A percentile compares a stretch with the other conserved stretches of the same genome.
Conservation (phyloP, 1,140 invertebrate genomes). For the Micrasema longulum region DNA sequence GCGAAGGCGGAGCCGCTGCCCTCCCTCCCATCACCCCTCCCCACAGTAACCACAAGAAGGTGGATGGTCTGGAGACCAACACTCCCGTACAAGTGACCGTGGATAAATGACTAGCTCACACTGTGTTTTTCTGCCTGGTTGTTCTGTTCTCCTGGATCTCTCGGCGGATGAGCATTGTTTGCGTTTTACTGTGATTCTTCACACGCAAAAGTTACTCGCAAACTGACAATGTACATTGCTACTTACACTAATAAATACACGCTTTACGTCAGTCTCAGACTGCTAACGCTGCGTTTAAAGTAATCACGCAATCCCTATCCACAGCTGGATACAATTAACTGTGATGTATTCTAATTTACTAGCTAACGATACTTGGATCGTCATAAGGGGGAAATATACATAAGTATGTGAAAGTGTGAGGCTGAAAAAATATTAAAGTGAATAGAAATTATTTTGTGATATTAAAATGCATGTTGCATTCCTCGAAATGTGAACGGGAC, state of each 20-base stretch:
- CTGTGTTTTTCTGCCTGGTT: conserved; percentile 25
- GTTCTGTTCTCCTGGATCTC: conserved; percentile 30
- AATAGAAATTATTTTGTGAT: conserved; percentile 1
- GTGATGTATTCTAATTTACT: too few relatives aligned
- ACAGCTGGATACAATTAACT: too few relatives aligned
- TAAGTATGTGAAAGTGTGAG: too few relatives aligned
- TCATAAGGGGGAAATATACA: too few relatives aligned
- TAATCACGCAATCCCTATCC: too few relatives aligned
- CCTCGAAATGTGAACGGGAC: neutral
- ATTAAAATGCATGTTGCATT: conserved; percentile 13
- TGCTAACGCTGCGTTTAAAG: too few relatives aligned
- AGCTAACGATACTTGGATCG: too few relatives aligned
- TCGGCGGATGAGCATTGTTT: conserved; percentile 22
- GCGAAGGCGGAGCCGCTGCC: neutral
- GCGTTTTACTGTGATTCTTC: neutral
- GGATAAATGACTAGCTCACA: conserved; percentile 34
- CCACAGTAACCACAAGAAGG: conserved; percentile 20
- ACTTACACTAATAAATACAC: too few relatives aligned
- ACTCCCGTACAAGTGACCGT: conserved; percentile 16
- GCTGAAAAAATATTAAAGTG: too few relatives aligned
- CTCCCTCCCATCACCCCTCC: conserved; percentile 37
- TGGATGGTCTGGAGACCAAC: neutral
- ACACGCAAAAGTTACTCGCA: too few relatives aligned
- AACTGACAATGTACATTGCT: too few relatives aligned
- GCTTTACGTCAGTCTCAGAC: too few relatives aligned